Evolutionary conservation across 2,888 invertebrate species (phyloP), one percentile per base, ranked within the genome.

Genomic region (Ariolimax columbianus): DNA sequence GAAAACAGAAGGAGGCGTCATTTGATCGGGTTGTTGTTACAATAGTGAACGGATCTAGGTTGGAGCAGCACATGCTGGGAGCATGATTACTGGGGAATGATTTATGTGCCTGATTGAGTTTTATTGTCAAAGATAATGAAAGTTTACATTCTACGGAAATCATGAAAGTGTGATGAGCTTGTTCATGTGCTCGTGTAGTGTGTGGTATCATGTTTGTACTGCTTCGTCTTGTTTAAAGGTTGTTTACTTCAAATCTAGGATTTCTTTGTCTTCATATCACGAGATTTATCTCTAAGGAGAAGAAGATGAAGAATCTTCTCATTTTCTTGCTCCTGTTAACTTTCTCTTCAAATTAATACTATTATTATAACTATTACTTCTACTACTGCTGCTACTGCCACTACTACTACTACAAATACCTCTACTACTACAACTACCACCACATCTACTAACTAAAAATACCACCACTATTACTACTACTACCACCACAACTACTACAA

Each of bases 1-100:
- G 78, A 63, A 78, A 78, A 78, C 78, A 78, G 78, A 78, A 78
- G 78, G 63, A 63, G 63, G 63, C 59, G 51, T 59, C 77, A 55
- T 59, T 77, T 77, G 73, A 73, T 73, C 43, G 40, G 47, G 43
- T 47, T 73, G 73, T 73, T 43, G 73, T 47, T 73, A 73, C 73
- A 73, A 73, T 47, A n/a, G 43, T 47, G 43, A 30, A n/a, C 30
- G 73, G 73, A 73, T 43, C 43, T 73, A 73, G 3, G 43, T 47
- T 73, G n/a, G 43, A 14, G 3, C 43, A 73, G n/a, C 43, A n/a
- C 73, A 73, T 43, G 73, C 73, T 47, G 73, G n/a, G n/a, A 9
- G 73, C 47, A 30, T 40, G 30, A 73, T 73, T 68, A 68, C 68
- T 36, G 33, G 68, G 36, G 73, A 14, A 11, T 30, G 73, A 73